Evolutionary conservation across 2,113 vertebrate genomes (phyloP).

Genomic region (Apteryx owenii): DNA sequence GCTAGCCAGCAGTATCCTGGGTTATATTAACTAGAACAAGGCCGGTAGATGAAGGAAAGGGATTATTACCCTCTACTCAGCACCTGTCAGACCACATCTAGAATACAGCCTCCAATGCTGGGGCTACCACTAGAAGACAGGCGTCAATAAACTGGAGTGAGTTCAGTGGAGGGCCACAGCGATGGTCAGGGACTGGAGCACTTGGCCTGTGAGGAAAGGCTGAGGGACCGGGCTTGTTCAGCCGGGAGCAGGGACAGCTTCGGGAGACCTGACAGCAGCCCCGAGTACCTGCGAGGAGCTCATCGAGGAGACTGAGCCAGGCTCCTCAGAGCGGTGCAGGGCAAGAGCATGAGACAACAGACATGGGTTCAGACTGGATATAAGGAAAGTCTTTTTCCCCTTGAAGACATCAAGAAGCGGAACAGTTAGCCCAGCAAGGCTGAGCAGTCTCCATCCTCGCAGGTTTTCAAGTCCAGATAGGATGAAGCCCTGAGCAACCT

Average conservation of each 20-base stretch:
- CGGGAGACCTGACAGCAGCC: background rate
- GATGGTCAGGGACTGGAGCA: fast-evolving
- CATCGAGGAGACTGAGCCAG: background rate
- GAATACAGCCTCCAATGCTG: background rate
- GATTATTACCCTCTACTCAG: background rate
- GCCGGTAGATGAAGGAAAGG: background rate
- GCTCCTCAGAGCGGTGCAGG: background rate
- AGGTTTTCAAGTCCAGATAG: background rate
- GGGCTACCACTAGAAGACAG: background rate
- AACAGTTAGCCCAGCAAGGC: background rate
- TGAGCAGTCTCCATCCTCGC: background rate
- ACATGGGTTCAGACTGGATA: background rate
- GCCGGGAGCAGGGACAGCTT: background rate
- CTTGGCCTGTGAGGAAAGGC: background rate
- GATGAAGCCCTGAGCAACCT: background rate
- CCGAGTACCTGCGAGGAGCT: fast-evolving
- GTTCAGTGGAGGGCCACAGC: background rate
- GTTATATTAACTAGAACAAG: background rate
- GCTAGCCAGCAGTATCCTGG: background rate
- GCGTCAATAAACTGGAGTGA: background rate
- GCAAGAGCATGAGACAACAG: background rate
- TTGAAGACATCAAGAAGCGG: background rate
- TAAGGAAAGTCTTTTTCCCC: background rate
- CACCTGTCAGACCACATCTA: background rate
- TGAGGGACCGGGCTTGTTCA: background rate